Percentiles rank a stretch among this genome's conserved stretches.
These are phyloP conservation scores for Folsomia manolachei DNA, from an alignment of 2,888 invertebrate species.

Conservation along the genomic window DNA sequence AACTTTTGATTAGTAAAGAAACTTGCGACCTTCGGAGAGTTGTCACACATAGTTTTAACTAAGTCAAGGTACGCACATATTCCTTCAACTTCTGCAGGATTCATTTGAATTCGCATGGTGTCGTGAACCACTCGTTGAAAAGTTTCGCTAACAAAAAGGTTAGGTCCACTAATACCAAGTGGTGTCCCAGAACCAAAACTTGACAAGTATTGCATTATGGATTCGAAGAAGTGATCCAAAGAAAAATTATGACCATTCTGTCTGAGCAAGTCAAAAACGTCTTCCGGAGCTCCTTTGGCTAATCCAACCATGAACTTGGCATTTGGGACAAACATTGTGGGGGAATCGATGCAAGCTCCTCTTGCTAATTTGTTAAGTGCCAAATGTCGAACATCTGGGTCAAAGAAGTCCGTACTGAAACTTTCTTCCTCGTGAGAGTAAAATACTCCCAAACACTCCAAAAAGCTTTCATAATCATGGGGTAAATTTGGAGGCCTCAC, in stretches of 20 bases:
- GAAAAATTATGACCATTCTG: conserved; percentile 65
- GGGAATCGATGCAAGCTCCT: conserved; percentile 77
- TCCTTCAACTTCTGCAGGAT: conserved; percentile 43
- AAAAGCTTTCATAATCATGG: conserved; percentile 77
- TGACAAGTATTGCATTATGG: conserved; percentile 59
- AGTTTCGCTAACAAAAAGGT: conserved; percentile 28
- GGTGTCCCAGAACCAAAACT: conserved; percentile 28
- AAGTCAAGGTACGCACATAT: conserved; percentile 46
- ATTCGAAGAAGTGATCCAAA: conserved; percentile 82
- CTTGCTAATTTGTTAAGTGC: conserved; percentile 85
- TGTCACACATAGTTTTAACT: conserved; percentile 35
- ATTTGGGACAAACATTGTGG: conserved; percentile 80
- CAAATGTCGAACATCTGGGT: conserved; percentile 50
- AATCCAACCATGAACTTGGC: conserved; percentile 81
- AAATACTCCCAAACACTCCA: conserved; percentile 73
- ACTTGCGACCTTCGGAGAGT: conserved; percentile 26
- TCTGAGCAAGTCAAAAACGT: conserved; percentile 74
- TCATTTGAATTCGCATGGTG: conserved; percentile 30
- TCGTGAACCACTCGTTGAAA: conserved; percentile 32
- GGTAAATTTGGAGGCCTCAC: conserved; percentile 62
- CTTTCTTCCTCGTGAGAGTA: conserved; percentile 69
- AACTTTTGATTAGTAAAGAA: conserved; percentile 45
- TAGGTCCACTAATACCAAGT: conserved; percentile 20
- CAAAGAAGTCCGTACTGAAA: conserved; percentile 61
- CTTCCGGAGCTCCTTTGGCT: conserved; percentile 73